Evolutionary conservation across 2,888 invertebrate species (phyloP).

Genomic region (Polietes domitor): DNA sequence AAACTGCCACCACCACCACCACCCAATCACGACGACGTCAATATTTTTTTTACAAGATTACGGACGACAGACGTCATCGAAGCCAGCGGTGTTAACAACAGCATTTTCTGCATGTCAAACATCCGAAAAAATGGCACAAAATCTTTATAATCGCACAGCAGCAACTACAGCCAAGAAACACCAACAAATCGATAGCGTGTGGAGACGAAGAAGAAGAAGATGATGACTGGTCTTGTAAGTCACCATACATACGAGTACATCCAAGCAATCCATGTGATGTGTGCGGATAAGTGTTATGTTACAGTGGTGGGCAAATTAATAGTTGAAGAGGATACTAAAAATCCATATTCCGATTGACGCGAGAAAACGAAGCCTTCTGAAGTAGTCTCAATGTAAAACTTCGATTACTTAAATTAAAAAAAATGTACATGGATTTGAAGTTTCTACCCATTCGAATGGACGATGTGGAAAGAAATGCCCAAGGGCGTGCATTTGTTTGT

Average conservation of each 20-base stretch:
- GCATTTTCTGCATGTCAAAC: constrained; percentile 56
- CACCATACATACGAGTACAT: too few species aligned
- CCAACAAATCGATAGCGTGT: constrained; percentile 21
- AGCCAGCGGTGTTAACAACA: constrained; percentile 2
- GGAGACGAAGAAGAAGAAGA: not conserved
- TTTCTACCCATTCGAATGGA: too few species aligned
- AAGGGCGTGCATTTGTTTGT: too few species aligned
- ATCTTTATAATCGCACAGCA: constrained; percentile 3
- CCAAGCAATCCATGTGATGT: constrained; percentile 25
- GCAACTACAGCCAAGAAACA: constrained; percentile 1
- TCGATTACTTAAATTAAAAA: too few species aligned
- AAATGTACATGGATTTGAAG: too few species aligned
- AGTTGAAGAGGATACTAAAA: too few species aligned
- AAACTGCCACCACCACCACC: not conserved
- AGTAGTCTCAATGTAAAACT: too few species aligned
- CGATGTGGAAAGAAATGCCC: too few species aligned
- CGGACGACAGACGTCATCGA: constrained; percentile 51
- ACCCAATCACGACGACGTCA: not conserved
- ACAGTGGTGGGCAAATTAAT: not conserved
- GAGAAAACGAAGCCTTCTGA: too few species aligned
- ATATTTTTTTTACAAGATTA: constrained; percentile 26
- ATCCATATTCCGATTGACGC: too few species aligned
- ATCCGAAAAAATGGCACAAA: constrained; percentile 45
- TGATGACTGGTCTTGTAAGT: constrained; percentile 46
- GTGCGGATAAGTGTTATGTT: constrained; percentile 38